Conservation (phyloP, 2,797 vertebrate genomes). For the Oreortyx pictus region DNA sequence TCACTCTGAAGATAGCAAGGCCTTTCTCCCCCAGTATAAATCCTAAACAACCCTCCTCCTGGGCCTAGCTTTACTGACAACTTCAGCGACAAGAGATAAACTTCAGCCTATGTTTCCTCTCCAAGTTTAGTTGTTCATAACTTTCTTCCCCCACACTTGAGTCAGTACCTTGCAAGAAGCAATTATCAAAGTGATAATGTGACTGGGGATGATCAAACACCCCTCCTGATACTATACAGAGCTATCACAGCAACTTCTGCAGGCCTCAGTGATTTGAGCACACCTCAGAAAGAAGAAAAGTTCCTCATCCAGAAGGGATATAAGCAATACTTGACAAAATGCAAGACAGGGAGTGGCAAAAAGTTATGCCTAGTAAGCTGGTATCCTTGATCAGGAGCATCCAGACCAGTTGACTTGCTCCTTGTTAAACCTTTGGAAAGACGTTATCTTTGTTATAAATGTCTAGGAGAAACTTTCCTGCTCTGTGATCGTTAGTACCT, state of each 20-base stretch:
- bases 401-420: background rate
- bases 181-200: slow-evolving; percentile 46
- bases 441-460: background rate
- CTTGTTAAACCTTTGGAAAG: background rate
- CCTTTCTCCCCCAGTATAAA: slow-evolving; percentile 47
- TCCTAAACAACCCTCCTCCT: slow-evolving; percentile 29
- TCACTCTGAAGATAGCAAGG: slow-evolving; percentile 65
- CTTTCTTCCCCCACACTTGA: background rate
- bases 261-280: background rate
- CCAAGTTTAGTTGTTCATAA: slow-evolving; percentile 27
- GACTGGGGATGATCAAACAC: slow-evolving; percentile 25
- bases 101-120: slow-evolving; percentile 11
- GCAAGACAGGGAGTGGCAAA: background rate
- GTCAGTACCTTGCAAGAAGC: slow-evolving; percentile 36
- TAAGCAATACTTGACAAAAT: background rate
- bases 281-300: background rate
- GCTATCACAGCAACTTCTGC: background rate
- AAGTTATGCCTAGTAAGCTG: background rate
- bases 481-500: background rate
- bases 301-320: background rate
- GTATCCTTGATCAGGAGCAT: background rate
- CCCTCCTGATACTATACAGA: background rate
- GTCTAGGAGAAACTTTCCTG: background rate
- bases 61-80: slow-evolving; percentile 31
- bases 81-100: slow-evolving; percentile 57